Percentiles rank a stretch among this genome's conserved stretches.
These are phyloP conservation scores for Lamellibrachia satsuma DNA, from an alignment of 2,888 invertebrate genomes.

Conservation along the genomic window DNA sequence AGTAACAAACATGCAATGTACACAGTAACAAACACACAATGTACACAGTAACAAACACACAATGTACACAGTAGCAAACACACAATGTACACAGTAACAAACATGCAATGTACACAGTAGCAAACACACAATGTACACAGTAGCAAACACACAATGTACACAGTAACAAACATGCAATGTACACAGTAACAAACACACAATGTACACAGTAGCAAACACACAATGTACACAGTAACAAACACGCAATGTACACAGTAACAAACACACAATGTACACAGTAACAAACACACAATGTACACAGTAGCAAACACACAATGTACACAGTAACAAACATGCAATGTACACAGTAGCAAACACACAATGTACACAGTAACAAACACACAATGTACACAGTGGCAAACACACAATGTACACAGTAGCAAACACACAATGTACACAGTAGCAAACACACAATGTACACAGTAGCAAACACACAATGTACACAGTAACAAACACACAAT, in stretches of 20 bases:
- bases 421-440: constrained; percentile 28
- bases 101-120: too few relatives aligned
- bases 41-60: too few relatives aligned
- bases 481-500: background rate
- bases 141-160: background rate
- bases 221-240: constrained; percentile 30
- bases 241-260: background rate
- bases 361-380: background rate
- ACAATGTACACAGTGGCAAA: background rate
- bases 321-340: constrained; percentile 24
- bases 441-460: too few relatives aligned
- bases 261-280: too few relatives aligned
- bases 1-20: too few relatives aligned
- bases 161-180: background rate
- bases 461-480: constrained; percentile 31
- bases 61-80: too few relatives aligned
- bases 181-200: constrained; percentile 30
- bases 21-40: too few relatives aligned
- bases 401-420: background rate
- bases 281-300: constrained; percentile 25
- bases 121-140: too few relatives aligned
- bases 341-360: background rate
- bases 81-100: too few relatives aligned
- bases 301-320: background rate
- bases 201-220: background rate